Base-by-base conservation (phyloP, 1,140 invertebrate species). In the Trigoniulus corallinus region DNA sequence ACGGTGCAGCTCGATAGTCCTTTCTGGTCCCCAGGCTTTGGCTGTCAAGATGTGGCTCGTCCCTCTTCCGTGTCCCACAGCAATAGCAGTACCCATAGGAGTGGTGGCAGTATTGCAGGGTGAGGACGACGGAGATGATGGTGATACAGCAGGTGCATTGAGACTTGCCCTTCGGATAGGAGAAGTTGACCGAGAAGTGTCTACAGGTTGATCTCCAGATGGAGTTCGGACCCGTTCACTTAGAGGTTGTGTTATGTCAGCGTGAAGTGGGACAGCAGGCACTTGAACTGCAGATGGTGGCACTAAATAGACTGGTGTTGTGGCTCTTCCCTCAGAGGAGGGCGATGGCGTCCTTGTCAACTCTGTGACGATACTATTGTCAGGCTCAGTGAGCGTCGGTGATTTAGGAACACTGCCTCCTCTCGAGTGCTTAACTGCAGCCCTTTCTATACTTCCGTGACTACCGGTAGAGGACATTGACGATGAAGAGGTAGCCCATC, bases 21-120 rank as follows among this genome's bases (percentile, higher is more conserved):
- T 72, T 27, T 84, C 78, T 0, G 84, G 77, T 1, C 89, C 88
- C 91, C 91, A 96, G 51, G 88, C 83, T 59, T 87, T 86, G 10
- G 79, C 78, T 51, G 74, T 68, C 18, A 72, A 64, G 21, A 73
- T 67, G 47, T 67, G 59, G n/a, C n/a, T n/a, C n/a, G n/a, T n/a
- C n/a, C n/a, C n/a, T 34, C 29, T 7, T 7, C 29, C 29, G 15
- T 34, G 29, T 7, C 7, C 29, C 7, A 34, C 29, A 15, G 29
- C 10, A 65, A 53, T 21, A 55, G 55, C 13, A 52, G 48, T 29
- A 23, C 47, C 22, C 26, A 40, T 50, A 27, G 54, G 50, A 34
- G 48, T 42, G 47, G 13, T 52, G 26, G 40, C 46, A 42, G 27
- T 50, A 24, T 23, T 39, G 44, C 41, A 50, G 47, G 47, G 48